Evolutionary conservation across 2,113 vertebrate genomes (phyloP).

Genomic region (Oxygymnocypris stewartii): DNA sequence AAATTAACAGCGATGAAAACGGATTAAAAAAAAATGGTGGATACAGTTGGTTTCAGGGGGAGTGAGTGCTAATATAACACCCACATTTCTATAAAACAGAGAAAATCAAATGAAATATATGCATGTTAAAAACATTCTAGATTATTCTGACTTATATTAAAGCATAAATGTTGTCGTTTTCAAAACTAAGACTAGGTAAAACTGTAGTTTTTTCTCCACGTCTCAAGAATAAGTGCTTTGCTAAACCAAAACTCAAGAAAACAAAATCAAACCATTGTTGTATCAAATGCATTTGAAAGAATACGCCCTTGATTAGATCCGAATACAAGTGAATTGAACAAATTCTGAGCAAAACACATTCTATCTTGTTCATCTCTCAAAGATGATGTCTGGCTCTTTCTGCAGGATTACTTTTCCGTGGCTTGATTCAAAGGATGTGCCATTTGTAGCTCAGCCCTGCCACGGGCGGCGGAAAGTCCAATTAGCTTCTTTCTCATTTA

Average conservation of each 20-base stretch:
- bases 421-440: slow-evolving; percentile 72
- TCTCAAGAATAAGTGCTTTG: neutral
- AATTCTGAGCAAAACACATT: slow-evolving; percentile 3
- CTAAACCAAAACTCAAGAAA: neutral
- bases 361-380: neutral
- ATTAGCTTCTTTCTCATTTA: slow-evolving; percentile 76
- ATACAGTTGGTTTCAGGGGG: neutral
- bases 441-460: slow-evolving; percentile 68
- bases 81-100: too few species aligned
- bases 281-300: neutral
- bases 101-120: neutral
- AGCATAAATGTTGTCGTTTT: neutral
- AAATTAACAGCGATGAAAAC: too few species aligned
- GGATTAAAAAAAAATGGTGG: neutral
- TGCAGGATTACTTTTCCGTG: slow-evolving; percentile 59
- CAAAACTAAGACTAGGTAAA: neutral
- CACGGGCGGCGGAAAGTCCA: slow-evolving; percentile 71
- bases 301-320: neutral
- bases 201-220: neutral
- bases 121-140: neutral
- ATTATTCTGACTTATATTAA: neutral
- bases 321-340: neutral
- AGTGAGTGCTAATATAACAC: neutral
- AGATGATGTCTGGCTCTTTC: slow-evolving; percentile 43
- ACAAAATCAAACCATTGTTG: neutral